phyloP scores from a whole-genome alignment of 2,888 invertebrate species.

The Endomychus coccineus region DNA sequence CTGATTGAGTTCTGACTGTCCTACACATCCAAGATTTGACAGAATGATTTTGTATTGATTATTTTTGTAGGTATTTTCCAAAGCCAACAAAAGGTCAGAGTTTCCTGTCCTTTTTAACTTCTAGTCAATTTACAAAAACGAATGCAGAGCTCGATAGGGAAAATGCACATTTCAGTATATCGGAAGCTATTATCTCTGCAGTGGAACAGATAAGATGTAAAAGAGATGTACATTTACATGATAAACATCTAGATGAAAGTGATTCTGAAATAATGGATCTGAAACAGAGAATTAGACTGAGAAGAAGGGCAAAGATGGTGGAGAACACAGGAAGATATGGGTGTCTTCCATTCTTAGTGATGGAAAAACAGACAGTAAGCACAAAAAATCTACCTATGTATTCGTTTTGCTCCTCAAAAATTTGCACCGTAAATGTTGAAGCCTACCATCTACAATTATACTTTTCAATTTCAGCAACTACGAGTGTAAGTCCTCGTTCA shows the following conservation, averaged over 20 bases:
- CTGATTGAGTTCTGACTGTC: too few species aligned
- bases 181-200: slow-evolving; percentile 75
- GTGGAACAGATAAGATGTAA: slow-evolving; percentile 68
- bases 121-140: slow-evolving; percentile 59
- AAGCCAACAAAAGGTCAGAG: slow-evolving; percentile 61
- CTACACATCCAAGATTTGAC: too few species aligned
- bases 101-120: slow-evolving; percentile 63
- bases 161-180: slow-evolving; percentile 79
- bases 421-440: too few species aligned
- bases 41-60: too few species aligned
- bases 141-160: slow-evolving; percentile 76
- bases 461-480: slow-evolving; percentile 37
- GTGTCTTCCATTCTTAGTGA: slow-evolving; percentile 41
- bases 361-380: slow-evolving; percentile 35
- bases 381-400: too few species aligned
- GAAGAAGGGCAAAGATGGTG: slow-evolving; percentile 48
- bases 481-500: slow-evolving; percentile 49
- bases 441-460: too few species aligned
- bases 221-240: slow-evolving; percentile 43
- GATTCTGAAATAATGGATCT: slow-evolving; percentile 60
- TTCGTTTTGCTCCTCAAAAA: too few species aligned
- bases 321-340: slow-evolving; percentile 39
- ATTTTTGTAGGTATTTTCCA: slow-evolving; percentile 48
- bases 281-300: slow-evolving; percentile 55
- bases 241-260: slow-evolving; percentile 51